Base-by-base conservation (phyloP, 1,140 invertebrate genomes). In the Drosophila asahinai region DNA sequence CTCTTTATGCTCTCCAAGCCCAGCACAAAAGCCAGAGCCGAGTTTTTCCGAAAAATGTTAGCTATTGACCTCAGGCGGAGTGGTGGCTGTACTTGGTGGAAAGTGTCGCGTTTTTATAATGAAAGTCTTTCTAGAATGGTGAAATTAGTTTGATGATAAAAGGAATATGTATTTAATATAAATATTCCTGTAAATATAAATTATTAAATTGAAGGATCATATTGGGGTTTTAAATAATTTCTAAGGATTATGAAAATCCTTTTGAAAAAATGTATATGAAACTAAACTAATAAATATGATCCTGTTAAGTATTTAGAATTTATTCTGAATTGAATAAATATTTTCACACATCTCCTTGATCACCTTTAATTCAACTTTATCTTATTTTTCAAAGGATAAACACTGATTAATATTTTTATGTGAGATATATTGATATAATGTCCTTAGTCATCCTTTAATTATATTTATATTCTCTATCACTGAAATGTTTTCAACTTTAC, bases 31-130 rank as follows among this genome's bases (percentile, higher is more conserved):
- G 67, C 67, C 36, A 57, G 36, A 60, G 15, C 12, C 1, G 47
- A 27, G 30, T 22, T 42, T 47, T 67, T 42, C 7, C 36, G 74
- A 58, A 67, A 77, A 77, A 63, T 58, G 68, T 58, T 89, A 73
- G 81, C 86, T 51, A 89, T 87, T 87, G 83, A 89, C 83, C 83
- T 90, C 84, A 84, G 67, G 67, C 42, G 49, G 25, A 40, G 48
- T 63, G 55, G 48, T 70, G 74, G 75, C 75, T 78, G 75, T 77
- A 77, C 75, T 73, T 73, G 55, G 45, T 58, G 55, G 33, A 48
- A 67, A 67, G 70, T 61, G 67, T 73, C n/a, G 38, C 57, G n/a
- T 45, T 52, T 60, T 9, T 8, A 40, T 25, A 43, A 19, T 49
- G 15, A 49, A 61, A 49, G 65, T 38, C 60, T 62, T 67, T 55